These are phyloP conservation scores for Ictalurus punctatus DNA, from an alignment of 2,113 vertebrate species.

Conservation along the genomic window DNA sequence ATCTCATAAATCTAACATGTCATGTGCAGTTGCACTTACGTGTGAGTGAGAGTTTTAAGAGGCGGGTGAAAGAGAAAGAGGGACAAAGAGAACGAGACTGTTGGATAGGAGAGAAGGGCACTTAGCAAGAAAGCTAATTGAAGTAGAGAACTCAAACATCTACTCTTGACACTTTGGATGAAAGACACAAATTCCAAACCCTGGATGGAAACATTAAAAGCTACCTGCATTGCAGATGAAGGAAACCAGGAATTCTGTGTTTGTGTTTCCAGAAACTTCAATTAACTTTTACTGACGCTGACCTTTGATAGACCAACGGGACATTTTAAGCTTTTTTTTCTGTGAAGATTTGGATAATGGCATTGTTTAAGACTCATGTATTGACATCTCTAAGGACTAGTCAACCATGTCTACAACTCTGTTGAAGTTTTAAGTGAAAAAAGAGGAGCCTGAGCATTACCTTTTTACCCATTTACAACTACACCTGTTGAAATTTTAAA, in stretches of 20 bases:
- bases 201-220: conserved; percentile 34
- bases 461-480: background rate
- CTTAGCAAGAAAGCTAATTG: background rate
- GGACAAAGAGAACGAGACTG: background rate
- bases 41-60: conserved; percentile 54
- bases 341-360: conserved; percentile 37
- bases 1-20: conserved; percentile 62
- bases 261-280: background rate
- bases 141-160: background rate
- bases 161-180: background rate
- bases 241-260: background rate
- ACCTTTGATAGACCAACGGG: background rate
- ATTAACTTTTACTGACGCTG: background rate
- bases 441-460: background rate
- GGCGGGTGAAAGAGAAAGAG: background rate
- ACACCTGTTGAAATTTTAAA: background rate
- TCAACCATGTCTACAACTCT: background rate
- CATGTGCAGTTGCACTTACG: conserved; percentile 61
- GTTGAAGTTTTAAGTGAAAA: background rate
- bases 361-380: conserved; percentile 5
- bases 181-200: background rate
- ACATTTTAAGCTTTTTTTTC: background rate
- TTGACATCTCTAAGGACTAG: conserved; percentile 13
- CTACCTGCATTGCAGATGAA: conserved; percentile 6
- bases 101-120: background rate